A percentile compares a stretch with the other conserved stretches of the same genome.
phyloP scores from a whole-genome alignment of 1,140 invertebrate genomes.

The Cyphomyrmex costatus region DNA sequence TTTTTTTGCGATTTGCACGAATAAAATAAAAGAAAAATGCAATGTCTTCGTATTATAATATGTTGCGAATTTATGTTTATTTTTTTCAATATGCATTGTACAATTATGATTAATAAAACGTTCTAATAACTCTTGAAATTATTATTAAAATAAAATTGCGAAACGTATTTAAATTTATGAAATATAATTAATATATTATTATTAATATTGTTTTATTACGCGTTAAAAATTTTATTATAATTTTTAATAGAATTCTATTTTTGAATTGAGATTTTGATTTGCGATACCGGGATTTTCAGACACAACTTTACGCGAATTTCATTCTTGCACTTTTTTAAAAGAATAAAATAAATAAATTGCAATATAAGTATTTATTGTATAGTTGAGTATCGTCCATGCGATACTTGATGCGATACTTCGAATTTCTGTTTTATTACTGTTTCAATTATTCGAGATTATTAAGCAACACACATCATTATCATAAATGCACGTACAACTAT shows the following conservation, averaged over 20 bases:
- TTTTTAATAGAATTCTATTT: neutral
- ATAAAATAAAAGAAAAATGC: slow-evolving; percentile 43
- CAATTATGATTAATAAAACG: slow-evolving; percentile 27
- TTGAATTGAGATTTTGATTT: slow-evolving; percentile 15
- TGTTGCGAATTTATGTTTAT: slow-evolving; percentile 16
- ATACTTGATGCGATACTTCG: neutral
- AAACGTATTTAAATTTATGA: slow-evolving; percentile 20
- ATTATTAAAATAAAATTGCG: neutral
- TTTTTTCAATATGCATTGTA: slow-evolving; percentile 4
- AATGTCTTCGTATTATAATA: neutral
- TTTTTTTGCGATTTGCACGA: slow-evolving; percentile 26
- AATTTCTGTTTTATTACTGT: slow-evolving; percentile 39
- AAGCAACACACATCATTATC: slow-evolving; percentile 22
- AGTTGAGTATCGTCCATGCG: neutral
- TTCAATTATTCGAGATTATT: slow-evolving; percentile 38
- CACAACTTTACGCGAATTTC: neutral
- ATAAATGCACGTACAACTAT: slow-evolving; percentile 43
- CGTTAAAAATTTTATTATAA: neutral
- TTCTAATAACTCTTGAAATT: slow-evolving; percentile 6
- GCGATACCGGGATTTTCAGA: neutral
- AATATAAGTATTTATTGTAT: neutral
- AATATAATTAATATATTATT: slow-evolving; percentile 4
- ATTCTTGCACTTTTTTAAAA: neutral
- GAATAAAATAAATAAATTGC: neutral
- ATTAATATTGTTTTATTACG: neutral